A percentile compares a stretch with the other conserved stretches of the same genome.
Conservation (phyloP, 2,113 vertebrate species). For the Bungarus multicinctus region DNA sequence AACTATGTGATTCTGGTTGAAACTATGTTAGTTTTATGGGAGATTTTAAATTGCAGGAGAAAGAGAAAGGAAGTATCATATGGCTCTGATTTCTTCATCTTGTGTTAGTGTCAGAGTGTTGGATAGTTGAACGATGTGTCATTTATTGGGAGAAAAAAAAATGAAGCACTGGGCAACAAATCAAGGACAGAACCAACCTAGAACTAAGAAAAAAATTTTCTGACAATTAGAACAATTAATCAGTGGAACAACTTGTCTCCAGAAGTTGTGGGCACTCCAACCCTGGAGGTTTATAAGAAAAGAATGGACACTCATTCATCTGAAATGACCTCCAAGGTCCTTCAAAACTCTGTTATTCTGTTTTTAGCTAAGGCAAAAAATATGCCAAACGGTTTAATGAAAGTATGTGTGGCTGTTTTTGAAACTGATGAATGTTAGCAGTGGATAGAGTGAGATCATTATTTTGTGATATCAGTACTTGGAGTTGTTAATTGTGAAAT, state of each 20-base stretch:
- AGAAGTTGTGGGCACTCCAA: not conserved
- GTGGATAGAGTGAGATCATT: not conserved
- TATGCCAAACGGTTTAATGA: not conserved
- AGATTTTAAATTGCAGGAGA: constrained; percentile 66
- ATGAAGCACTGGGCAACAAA: not conserved
- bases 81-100: not conserved
- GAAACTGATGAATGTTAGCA: not conserved
- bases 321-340: not conserved
- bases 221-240: not conserved
- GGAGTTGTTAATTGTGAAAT: not conserved
- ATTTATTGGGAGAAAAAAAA: not conserved
- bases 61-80: not conserved
- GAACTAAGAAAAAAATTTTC: not conserved
- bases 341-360: not conserved
- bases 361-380: not conserved
- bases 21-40: constrained; percentile 68
- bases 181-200: not conserved
- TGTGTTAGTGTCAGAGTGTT: not conserved
- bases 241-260: not conserved
- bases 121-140: not conserved
- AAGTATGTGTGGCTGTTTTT: not conserved
- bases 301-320: not conserved
- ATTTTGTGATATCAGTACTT: not conserved
- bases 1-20: constrained; percentile 53
- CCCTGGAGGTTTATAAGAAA: not conserved